Conservation (phyloP, 1,140 invertebrate species). For the Pseudobourletiella spinata region DNA sequence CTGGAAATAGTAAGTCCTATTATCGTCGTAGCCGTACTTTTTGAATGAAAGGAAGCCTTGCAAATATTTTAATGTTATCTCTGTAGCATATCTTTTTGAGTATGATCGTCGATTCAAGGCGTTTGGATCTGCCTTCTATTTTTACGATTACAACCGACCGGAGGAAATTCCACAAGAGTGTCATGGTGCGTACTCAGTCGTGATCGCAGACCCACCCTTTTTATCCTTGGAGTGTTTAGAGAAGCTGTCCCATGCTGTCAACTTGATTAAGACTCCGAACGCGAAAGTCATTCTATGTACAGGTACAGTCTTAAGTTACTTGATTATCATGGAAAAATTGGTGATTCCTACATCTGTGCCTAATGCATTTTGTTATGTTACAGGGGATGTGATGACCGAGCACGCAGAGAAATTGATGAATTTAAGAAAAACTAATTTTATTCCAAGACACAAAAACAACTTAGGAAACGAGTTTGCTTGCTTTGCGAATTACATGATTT, state of each 20-base stretch:
- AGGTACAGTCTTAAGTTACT: slow-evolving; percentile 50
- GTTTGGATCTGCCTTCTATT: slow-evolving; percentile 70
- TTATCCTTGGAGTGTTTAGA: slow-evolving; percentile 83
- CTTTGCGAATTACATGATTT: slow-evolving; percentile 78
- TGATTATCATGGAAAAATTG: too few relatives aligned
- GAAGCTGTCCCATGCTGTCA: slow-evolving; percentile 71
- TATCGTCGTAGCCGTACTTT: background rate
- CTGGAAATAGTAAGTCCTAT: slow-evolving; percentile 34
- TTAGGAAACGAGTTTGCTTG: slow-evolving; percentile 86
- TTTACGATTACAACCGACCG: slow-evolving; percentile 82
- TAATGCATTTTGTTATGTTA: too few relatives aligned
- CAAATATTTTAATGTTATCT: slow-evolving; percentile 3
- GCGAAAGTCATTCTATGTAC: slow-evolving; percentile 82
- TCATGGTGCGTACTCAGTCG: slow-evolving; percentile 61
- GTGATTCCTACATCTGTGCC: slow-evolving; percentile 26
- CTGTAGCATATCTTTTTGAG: slow-evolving; percentile 67
- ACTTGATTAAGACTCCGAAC: slow-evolving; percentile 56
- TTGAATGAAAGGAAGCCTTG: background rate
- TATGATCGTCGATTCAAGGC: slow-evolving; percentile 69
- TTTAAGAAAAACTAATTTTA: slow-evolving; percentile 58
- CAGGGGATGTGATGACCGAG: slow-evolving; percentile 66
- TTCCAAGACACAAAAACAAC: slow-evolving; percentile 75
- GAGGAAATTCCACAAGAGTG: slow-evolving; percentile 56
- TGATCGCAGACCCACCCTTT: slow-evolving; percentile 90
- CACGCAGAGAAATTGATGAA: slow-evolving; percentile 55